Base-by-base conservation (phyloP, 2,888 invertebrate species). In the Agrotis ipsilon region DNA sequence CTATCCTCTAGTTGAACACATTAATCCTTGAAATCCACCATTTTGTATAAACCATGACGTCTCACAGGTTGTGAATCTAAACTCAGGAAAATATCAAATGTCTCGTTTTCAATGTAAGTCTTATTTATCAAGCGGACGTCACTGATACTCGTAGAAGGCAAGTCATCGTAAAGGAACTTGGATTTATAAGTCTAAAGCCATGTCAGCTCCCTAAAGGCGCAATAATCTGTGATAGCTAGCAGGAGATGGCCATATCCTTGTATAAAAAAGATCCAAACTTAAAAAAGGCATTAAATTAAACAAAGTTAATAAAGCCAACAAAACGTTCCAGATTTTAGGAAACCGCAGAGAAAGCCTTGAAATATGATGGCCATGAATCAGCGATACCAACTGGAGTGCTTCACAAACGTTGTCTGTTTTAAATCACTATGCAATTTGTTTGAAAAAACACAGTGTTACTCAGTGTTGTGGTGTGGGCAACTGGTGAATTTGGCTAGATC, bases 371-470 rank as follows among this genome's bases (percentile, higher is more conserved):
- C 59, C 68, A 79, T 88, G 88, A 90, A 72, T 88, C 89, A 89
- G 66, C 48, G 27, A 75, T 71, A 78, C 82, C 72, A 73, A 85
- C 85, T 55, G 48, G 21, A 68, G 61, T 49, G 69, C 82, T 84
- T 82, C 64, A 67, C 55, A 72, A 82, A 81, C 61, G 52, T 49
- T 68, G 71, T 84, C 88, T 88, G 86, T 75, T 87, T 86, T 78
- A 83, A 75, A 87, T 88, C 89, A 86, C 79, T 73, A 78, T 89
- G 89, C 90, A 90, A 84, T 88, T 83, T 82, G 78, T 86, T 82
- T 57, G 5, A 68, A 75, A 83, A 76, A 79, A 55, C 51, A 59
- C 51, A 61, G 32, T 69, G 18, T 58, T 68, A 58, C 2, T 68
- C 13, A 27, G n/a, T 58, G 58, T 45, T 32, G 16, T 14, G 13